These are phyloP conservation scores for Apteryx mantelli DNA, from an alignment of 2,113 vertebrate species.

Conservation along the genomic window DNA sequence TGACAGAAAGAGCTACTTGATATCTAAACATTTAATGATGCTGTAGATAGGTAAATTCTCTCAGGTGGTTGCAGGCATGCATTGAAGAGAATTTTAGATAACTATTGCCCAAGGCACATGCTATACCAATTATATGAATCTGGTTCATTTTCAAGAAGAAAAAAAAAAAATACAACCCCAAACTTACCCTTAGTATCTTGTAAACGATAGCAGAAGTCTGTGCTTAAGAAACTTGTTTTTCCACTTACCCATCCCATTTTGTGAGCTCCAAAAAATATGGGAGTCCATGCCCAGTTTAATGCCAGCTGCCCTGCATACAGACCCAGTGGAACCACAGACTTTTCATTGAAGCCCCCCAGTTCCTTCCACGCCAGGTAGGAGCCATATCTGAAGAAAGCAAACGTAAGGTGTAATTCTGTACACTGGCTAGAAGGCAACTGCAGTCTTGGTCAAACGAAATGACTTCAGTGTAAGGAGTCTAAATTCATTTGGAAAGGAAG, in stretches of 20 bases:
- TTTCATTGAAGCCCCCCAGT: slow-evolving; percentile 78
- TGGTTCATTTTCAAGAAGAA: background rate
- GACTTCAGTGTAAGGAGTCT: background rate
- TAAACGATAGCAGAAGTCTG: background rate
- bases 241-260: slow-evolving; percentile 81
- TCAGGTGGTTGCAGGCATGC: background rate
- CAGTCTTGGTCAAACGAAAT: background rate
- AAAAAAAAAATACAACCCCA: background rate
- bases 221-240: background rate
- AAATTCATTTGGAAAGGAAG: background rate
- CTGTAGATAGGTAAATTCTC: background rate
- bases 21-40: background rate
- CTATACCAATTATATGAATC: background rate
- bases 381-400: slow-evolving; percentile 68
- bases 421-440: background rate
- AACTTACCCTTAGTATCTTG: background rate
- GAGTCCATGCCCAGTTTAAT: slow-evolving; percentile 82
- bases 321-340: slow-evolving; percentile 78
- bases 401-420: background rate
- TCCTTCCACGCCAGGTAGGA: slow-evolving; percentile 84
- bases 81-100: background rate
- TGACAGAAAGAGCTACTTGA: background rate
- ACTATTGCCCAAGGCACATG: background rate
- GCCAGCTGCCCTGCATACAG: slow-evolving; percentile 81
- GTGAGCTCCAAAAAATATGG: slow-evolving; percentile 79